A percentile compares a stretch with the other conserved stretches of the same genome.
phyloP scores from a whole-genome alignment of 2,888 invertebrate genomes.

The Cloeon dipterum region DNA sequence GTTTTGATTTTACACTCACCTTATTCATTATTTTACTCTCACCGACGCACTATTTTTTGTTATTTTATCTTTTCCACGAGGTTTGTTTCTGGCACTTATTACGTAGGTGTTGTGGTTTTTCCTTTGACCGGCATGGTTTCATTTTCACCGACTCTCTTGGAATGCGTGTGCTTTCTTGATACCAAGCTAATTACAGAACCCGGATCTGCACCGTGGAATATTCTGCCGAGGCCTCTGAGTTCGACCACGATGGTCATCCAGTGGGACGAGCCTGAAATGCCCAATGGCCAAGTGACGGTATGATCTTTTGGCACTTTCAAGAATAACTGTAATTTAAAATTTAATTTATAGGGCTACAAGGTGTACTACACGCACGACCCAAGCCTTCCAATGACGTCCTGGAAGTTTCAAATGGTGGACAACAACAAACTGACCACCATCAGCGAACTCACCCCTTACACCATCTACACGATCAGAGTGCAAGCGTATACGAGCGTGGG shows the following conservation, averaged over 20 bases:
- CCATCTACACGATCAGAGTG: conserved; percentile 83
- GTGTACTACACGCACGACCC: conserved; percentile 88
- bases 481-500: conserved; percentile 88
- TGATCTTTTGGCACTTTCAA: conserved; percentile 17
- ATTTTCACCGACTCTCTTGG: not conserved
- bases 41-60: no score
- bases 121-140: not conserved
- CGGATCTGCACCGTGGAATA: conserved; percentile 82
- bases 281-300: conserved; percentile 93
- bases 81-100: no score
- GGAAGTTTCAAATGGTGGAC: conserved; percentile 86
- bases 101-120: not conserved
- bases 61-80: no score
- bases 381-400: conserved; percentile 62
- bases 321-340: not conserved
- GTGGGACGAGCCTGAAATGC: conserved; percentile 95
- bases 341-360: conserved; percentile 64
- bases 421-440: conserved; percentile 82
- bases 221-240: conserved; percentile 81
- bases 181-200: conserved; percentile 65
- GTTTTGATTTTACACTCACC: not conserved
- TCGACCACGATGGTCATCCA: conserved; percentile 92
- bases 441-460: conserved; percentile 72
- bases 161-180: no score
- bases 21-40: not conserved